phyloP scores from a whole-genome alignment of 2,888 invertebrate species.

The Ptychoptera contaminata region DNA sequence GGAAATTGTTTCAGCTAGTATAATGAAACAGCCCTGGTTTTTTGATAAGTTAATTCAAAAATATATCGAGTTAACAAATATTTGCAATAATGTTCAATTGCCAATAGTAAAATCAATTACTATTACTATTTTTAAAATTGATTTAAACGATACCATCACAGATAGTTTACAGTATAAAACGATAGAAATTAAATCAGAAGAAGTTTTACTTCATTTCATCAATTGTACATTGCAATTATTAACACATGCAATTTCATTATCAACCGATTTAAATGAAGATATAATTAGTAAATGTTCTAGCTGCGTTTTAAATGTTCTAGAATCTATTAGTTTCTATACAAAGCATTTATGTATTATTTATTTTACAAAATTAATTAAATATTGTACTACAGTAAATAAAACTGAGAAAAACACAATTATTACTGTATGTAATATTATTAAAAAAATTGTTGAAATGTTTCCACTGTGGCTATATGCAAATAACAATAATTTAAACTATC shows the following conservation, averaged over 20 bases:
- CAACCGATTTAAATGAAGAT: slow-evolving; percentile 15
- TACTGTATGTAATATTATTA: background rate
- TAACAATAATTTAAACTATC: slow-evolving; percentile 11
- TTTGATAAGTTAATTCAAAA: slow-evolving; percentile 16
- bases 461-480: slow-evolving; percentile 17
- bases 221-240: slow-evolving; percentile 17
- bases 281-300: slow-evolving; percentile 16
- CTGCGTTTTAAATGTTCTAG: slow-evolving; percentile 16
- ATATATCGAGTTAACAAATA: slow-evolving; percentile 13
- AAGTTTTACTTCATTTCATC: slow-evolving; percentile 8
- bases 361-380: slow-evolving; percentile 14
- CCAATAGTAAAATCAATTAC: slow-evolving; percentile 3
- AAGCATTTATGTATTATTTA: slow-evolving; percentile 20
- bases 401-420: background rate
- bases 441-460: slow-evolving; percentile 16
- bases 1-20: slow-evolving; percentile 21
- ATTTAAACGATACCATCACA: slow-evolving; percentile 16
- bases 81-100: slow-evolving; percentile 4
- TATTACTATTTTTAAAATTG: slow-evolving; percentile 13
- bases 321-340: slow-evolving; percentile 17
- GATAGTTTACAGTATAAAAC: slow-evolving; percentile 14
- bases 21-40: slow-evolving; percentile 21
- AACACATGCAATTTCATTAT: slow-evolving; percentile 16
- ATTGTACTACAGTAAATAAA: background rate
- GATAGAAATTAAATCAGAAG: slow-evolving; percentile 5